phyloP scores from a whole-genome alignment of 2,797 vertebrate genomes.

The Masticophis lateralis region DNA sequence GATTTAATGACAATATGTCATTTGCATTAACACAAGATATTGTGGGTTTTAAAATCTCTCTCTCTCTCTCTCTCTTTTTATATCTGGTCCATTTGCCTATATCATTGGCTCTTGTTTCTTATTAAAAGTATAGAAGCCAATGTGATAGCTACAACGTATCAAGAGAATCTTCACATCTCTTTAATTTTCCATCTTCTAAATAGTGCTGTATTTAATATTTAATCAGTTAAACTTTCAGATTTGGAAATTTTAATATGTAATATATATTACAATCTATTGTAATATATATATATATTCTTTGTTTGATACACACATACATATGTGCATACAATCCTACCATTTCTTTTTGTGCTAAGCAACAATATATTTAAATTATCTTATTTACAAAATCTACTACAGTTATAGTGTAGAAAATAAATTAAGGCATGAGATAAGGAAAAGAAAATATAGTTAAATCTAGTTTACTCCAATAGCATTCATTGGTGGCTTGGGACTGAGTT shows the following conservation, averaged over 20 bases:
- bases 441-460: background rate
- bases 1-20: conserved; percentile 51
- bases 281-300: background rate
- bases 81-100: background rate
- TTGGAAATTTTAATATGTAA: background rate
- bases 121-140: background rate
- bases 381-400: no score
- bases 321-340: background rate
- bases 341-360: background rate
- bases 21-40: conserved; percentile 39
- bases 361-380: background rate
- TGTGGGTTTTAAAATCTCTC: background rate
- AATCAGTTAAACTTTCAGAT: no score
- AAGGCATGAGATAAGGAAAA: background rate
- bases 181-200: background rate
- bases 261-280: no score
- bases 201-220: background rate
- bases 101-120: background rate
- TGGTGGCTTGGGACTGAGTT: background rate
- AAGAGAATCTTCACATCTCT: no score
- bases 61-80: background rate
- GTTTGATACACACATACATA: background rate
- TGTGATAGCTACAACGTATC: background rate
- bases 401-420: background rate
- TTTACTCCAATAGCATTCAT: background rate